Conservation (phyloP, 1,140 invertebrate genomes). For the Diabrotica virgifera region DNA sequence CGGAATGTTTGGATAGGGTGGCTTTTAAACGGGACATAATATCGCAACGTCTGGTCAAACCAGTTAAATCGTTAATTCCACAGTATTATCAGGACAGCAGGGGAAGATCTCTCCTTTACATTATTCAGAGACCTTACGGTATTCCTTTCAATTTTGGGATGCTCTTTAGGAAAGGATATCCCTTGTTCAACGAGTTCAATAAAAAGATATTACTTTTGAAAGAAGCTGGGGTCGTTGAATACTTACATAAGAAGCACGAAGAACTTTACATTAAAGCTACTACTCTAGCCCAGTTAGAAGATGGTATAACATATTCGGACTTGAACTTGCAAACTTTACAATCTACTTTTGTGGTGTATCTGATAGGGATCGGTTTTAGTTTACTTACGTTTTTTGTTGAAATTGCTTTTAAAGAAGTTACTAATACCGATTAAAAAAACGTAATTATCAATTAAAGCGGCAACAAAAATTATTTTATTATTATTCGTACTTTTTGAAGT, state of each 20-base stretch:
- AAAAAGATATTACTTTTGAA: background rate
- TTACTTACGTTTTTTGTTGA: background rate
- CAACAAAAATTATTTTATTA: too few relatives aligned
- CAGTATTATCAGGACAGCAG: background rate
- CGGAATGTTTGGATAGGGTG: background rate
- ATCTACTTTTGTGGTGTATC: background rate
- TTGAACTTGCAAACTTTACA: background rate
- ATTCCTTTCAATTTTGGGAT: background rate
- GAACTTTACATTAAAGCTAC: background rate
- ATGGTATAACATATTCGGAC: background rate
- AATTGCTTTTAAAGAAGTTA: too few relatives aligned
- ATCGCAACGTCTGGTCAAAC: background rate
- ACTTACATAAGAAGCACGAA: background rate
- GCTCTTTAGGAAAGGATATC: background rate
- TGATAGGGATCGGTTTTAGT: background rate
- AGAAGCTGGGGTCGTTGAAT: background rate
- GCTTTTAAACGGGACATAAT: background rate
- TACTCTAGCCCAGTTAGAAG: background rate
- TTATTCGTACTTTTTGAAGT: too few relatives aligned
- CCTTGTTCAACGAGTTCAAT: background rate
- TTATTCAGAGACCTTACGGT: background rate
- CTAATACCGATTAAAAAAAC: too few relatives aligned
- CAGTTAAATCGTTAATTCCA: background rate
- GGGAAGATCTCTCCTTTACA: background rate
- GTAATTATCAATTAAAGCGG: too few relatives aligned